Base-by-base conservation (phyloP, 2,888 invertebrate species). In the Scrobipalpa costella region DNA sequence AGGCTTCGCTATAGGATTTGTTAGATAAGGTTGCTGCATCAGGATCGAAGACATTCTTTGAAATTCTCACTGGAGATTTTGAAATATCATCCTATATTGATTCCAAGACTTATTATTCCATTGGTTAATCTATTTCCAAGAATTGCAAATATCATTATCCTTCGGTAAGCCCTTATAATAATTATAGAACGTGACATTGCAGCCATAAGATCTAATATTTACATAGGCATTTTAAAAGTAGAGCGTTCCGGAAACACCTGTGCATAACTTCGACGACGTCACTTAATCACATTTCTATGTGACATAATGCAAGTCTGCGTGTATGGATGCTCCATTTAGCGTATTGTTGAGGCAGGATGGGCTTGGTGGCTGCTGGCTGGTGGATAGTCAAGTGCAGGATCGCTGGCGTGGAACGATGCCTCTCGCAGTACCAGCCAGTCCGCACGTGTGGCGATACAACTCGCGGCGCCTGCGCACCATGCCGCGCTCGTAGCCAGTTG, bases 361-460 rank as follows among this genome's bases (percentile, higher is more conserved):
- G 88, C 80, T 78, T 78, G 86, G 78, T 77, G 27, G 27, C n/a
- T 67, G 64, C 33, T 55, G 27, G 34, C 34, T 34, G 55, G 17
- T 34, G n/a, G 77, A 67, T 77, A 88, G 87, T 90, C 88, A 89
- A 88, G 90, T 89, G 89, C 86, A 86, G 87, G 88, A 84, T 78
- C 88, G 78, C 72, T 81, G 80, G 86, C 69, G 85, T 88, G 90
- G 89, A 90, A 90, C 90, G 52, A 11, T 1, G n/a, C 3, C 7
- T 84, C 70, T 69, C 70, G 71, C 61, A 49, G 62, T n/a, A 34
- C 79, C 89, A 88, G 78, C 81, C 80, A 81, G 75, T 79, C 85
- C 78, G 84, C 88, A 86, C 86, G 89, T 88, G 86, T 73, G 74
- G 65, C 72, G 2, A 27, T 3, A 27, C 71, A 84, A 89, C 90